Evolutionary conservation across 1,140 invertebrate genomes (phyloP), one percentile per base, ranked within the genome.

Genomic region (Aphaenogaster ashmeadi): DNA sequence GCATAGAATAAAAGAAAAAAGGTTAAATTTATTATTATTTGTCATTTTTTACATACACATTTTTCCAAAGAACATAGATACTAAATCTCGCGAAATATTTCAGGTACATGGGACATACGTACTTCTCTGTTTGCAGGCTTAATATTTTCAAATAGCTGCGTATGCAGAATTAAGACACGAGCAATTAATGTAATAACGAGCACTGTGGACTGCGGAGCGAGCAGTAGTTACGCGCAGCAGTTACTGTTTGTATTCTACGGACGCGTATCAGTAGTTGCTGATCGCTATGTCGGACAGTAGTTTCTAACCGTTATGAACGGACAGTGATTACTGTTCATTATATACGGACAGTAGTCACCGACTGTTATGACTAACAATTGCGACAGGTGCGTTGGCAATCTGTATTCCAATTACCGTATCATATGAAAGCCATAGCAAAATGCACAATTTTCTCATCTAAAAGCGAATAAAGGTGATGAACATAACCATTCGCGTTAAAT

Each of bases 251-350:
- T 58, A 60, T 74, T 83, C 67, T 60, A 56, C 38, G 41, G 38
- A 60, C n/a, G 64, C 67, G 11, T 83, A 83, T 83, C 67, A 83
- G 80, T 74, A 83, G 80, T 83, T 47, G 67, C 66, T 38, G 21
- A 83, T 74, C 41, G 54, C 67, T 44, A 77, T 71, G 83, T 21
- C 18, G 66, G 72, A 58, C 85, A 62, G 72, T 87, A 90, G 89
- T 87, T 89, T 89, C 88, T 89, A 89, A 89, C 88, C 78, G 78
- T 90, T 90, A 90, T 87, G 64, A 75, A 84, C 88, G 62, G 85
- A 58, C 88, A 89, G 89, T 90, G 85, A 79, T 83, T 62, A 67
- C 62, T 78, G 79, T 89, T 89, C 86, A 90, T 90, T 90, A 86
- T 87, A 52, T 52, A 66, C 52, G 21, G 47, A 69, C 47, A 38